These are phyloP conservation scores for Gymnobelideus leadbeateri DNA, from an alignment of 2,113 vertebrate genomes.

Conservation along the genomic window DNA sequence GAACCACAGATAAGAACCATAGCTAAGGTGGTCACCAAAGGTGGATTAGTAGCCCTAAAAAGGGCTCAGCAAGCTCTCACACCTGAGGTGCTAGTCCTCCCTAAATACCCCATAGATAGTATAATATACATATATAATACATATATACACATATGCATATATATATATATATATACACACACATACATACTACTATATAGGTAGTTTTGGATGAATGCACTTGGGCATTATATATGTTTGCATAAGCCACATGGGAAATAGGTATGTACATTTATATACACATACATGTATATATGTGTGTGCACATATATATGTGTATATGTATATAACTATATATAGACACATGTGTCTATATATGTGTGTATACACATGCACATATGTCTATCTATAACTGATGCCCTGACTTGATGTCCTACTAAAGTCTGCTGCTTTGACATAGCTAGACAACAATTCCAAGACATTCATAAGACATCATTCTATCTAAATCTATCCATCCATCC, in stretches of 20 bases:
- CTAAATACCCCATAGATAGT: too few species aligned
- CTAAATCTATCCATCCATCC: background rate
- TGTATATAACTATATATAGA: too few species aligned
- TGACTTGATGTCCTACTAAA: background rate
- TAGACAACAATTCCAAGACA: background rate
- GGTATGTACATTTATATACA: too few species aligned
- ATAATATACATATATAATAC: too few species aligned
- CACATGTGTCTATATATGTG: too few species aligned
- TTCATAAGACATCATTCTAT: background rate
- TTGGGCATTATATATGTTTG: background rate
- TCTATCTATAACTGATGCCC: background rate
- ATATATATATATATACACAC: background rate
- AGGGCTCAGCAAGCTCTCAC: too few species aligned
- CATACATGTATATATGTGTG: too few species aligned
- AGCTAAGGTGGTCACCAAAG: too few species aligned
- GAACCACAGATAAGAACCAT: too few species aligned
- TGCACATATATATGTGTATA: too few species aligned
- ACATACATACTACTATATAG: background rate
- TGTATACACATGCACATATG: background rate
- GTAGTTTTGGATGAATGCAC: background rate
- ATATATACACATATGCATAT: background rate
- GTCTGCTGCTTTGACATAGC: background rate
- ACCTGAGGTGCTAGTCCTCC: too few species aligned
- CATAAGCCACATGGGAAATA: background rate
- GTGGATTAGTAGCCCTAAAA: too few species aligned